Evolutionary conservation across 2,113 vertebrate genomes (phyloP).

Genomic region (Epinephelus cyanopodus): DNA sequence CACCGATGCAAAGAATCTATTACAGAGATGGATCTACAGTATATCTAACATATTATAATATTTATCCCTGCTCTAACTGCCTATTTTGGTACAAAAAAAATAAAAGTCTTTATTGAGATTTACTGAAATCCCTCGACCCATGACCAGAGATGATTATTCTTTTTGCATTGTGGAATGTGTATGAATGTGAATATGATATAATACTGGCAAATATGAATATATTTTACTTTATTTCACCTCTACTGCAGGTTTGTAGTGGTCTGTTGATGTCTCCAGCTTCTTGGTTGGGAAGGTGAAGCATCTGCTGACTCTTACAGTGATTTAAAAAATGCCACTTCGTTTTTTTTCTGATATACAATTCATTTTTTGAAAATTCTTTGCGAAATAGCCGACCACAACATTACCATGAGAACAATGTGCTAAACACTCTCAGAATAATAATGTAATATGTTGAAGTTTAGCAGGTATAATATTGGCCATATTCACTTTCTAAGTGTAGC

Average conservation of each 20-base stretch:
- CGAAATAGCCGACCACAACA: too few species aligned
- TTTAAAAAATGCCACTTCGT: not conserved
- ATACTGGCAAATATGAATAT: slow-evolving; percentile 79
- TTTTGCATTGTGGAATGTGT: slow-evolving; percentile 89
- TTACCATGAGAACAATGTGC: too few species aligned
- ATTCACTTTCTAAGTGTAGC: too few species aligned
- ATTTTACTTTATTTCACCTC: slow-evolving; percentile 87
- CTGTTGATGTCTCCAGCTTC: slow-evolving; percentile 22
- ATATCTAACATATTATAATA: slow-evolving; percentile 91
- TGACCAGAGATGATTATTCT: slow-evolving; percentile 86
- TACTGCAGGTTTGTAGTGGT: slow-evolving; percentile 28
- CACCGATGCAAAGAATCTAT: slow-evolving; percentile 89
- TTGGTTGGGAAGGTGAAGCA: not conserved
- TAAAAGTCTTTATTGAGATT: slow-evolving; percentile 94
- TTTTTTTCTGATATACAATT: not conserved
- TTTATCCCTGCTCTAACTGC: slow-evolving; percentile 98
- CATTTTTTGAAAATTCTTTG: not conserved
- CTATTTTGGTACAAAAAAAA: slow-evolving; percentile 98
- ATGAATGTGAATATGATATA: slow-evolving; percentile 77
- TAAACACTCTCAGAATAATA: too few species aligned
- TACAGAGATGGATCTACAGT: slow-evolving; percentile 84
- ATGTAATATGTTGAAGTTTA: too few species aligned
- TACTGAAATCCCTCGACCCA: slow-evolving; percentile 88
- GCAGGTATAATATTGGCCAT: too few species aligned
- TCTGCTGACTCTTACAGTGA: not conserved